These are phyloP conservation scores for Phoxinus phoxinus DNA, from an alignment of 2,113 vertebrate species.

Conservation along the genomic window DNA sequence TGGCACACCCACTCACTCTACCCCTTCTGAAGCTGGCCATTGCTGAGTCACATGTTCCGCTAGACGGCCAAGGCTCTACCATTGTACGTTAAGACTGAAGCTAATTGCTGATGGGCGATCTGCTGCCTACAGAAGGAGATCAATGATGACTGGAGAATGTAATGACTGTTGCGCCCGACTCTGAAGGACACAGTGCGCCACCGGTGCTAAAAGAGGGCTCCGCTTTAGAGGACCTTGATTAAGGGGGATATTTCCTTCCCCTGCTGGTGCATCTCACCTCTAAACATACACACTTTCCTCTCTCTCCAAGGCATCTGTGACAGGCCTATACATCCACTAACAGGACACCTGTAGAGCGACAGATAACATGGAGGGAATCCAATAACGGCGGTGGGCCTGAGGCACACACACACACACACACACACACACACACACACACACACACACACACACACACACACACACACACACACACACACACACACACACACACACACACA, in stretches of 20 bases:
- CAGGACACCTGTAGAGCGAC: slow-evolving; percentile 22
- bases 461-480: neutral
- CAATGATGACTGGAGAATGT: slow-evolving; percentile 42
- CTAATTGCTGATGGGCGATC: slow-evolving; percentile 16
- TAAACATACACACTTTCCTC: slow-evolving; percentile 17
- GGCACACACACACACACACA: neutral
- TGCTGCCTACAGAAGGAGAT: slow-evolving; percentile 30
- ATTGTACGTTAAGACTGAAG: neutral
- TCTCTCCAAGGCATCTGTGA: slow-evolving; percentile 29
- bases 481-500: neutral
- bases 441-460: neutral
- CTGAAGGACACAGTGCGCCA: slow-evolving; percentile 44
- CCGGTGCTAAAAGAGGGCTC: slow-evolving; percentile 40
- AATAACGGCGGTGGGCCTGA: slow-evolving; percentile 26
- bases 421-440: neutral
- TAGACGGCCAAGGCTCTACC: neutral
- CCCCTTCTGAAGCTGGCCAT: neutral
- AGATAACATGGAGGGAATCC: slow-evolving; percentile 31
- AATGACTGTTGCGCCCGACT: slow-evolving; percentile 47
- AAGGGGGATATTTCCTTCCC: slow-evolving; percentile 39
- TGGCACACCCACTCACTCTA: neutral
- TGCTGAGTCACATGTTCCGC: neutral
- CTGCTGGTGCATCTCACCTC: slow-evolving; percentile 23
- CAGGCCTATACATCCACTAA: slow-evolving; percentile 45
- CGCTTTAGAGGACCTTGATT: slow-evolving; percentile 40